Evolutionary conservation across 2,888 invertebrate genomes (phyloP).

Genomic region (Megastigmus dorsalis): DNA sequence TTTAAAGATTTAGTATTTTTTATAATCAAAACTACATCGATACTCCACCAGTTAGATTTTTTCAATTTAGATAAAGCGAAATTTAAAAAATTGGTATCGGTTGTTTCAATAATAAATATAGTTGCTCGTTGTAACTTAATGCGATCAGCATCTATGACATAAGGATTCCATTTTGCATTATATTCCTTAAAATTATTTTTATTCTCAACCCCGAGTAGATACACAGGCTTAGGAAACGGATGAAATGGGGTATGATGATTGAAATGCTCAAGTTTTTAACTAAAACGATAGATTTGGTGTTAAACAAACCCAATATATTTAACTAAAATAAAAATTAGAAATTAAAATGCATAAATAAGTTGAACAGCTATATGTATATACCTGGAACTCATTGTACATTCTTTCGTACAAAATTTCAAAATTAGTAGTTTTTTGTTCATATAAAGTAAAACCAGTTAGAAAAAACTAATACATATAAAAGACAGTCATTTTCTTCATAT

Average conservation of each 20-base stretch:
- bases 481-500: too few species aligned
- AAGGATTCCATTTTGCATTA: neutral
- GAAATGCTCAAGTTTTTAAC: neutral
- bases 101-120: neutral
- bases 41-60: constrained; percentile 11
- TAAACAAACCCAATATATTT: neutral
- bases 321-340: constrained; percentile 1
- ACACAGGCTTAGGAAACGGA: neutral
- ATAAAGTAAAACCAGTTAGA: too few species aligned
- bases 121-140: neutral
- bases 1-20: neutral
- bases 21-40: constrained; percentile 15
- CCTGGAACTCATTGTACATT: too few species aligned
- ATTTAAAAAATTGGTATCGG: neutral
- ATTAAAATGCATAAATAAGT: too few species aligned
- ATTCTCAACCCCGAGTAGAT: constrained; percentile 1
- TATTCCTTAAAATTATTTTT: neutral
- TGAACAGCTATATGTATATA: too few species aligned
- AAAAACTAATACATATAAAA: too few species aligned
- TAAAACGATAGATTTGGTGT: neutral
- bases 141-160: neutral
- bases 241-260: neutral
- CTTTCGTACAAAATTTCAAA: too few species aligned
- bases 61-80: constrained; percentile 6
- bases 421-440: too few species aligned